phyloP scores from a whole-genome alignment of 2,888 invertebrate species.

The Diplazon laetatorius region DNA sequence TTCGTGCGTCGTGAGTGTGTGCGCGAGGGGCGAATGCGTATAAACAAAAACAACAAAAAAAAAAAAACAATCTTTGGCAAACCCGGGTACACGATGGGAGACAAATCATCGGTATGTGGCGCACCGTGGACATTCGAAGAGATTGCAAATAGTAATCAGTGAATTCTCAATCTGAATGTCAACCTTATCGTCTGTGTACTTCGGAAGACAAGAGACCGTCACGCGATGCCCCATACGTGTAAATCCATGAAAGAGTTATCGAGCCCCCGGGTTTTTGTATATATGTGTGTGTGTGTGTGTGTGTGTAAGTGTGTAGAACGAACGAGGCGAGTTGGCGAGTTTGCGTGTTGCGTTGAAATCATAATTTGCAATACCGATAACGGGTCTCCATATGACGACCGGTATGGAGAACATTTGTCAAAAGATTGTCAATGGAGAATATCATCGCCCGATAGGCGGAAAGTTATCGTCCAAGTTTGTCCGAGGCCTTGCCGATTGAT shows the following conservation, averaged over 20 bases:
- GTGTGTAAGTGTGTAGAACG: too few species aligned
- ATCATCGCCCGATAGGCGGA: constrained; percentile 67
- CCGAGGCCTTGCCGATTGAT: too few species aligned
- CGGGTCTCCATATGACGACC: not conserved
- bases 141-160: constrained; percentile 49
- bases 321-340: not conserved
- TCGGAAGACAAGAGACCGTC: constrained; percentile 16
- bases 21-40: constrained; percentile 37
- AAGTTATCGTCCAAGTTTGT: constrained; percentile 74
- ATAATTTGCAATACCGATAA: constrained; percentile 26
- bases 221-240: constrained; percentile 15
- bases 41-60: constrained; percentile 32
- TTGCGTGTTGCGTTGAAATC: not conserved
- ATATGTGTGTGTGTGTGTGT: too few species aligned
- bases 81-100: constrained; percentile 31
- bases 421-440: constrained; percentile 17
- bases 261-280: too few species aligned
- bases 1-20: constrained; percentile 25
- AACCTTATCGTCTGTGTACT: constrained; percentile 39
- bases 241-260: too few species aligned
- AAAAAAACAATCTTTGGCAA: constrained; percentile 27
- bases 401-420: not conserved
- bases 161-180: constrained; percentile 56
- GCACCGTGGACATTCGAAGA: constrained; percentile 24
- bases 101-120: constrained; percentile 38